Base-by-base conservation (phyloP, 2,888 invertebrate species). In the Drosophila austrosaltans region DNA sequence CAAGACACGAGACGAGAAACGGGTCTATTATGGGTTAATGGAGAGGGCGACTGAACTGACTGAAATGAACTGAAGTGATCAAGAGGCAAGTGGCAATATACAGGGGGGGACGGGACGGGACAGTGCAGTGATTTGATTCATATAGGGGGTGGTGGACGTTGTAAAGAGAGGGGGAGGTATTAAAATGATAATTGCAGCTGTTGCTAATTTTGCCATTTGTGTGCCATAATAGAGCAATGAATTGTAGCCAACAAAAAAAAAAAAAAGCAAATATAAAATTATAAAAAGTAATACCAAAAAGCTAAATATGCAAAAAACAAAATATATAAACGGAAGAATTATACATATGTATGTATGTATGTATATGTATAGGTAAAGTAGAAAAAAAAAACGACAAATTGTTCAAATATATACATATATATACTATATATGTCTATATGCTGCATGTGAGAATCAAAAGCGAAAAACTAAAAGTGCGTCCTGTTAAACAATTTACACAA, bases 161-260 rank as follows among this genome's bases (percentile, higher is more conserved):
- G 32, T 32, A 32, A 6, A 6, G 36, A 8, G 7, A 36, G 8
- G 36, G 8, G 8, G 67, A 53, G 73, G 58, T 66, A 62, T 59
- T 73, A 54, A 53, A 73, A 72, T 72, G 66, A 75, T 87, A 81
- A 72, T 79, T 81, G 65, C 79, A 63, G 73, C 75, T 69, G 68
- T 73, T 66, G 76, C 82, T 82, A 82, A 87, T 82, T 82, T 82
- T 79, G 65, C 82, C 76, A 82, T 85, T 82, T 82, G 82, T 86
- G 82, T 87, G 85, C 78, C 72, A 72, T 74, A 87, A 82, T 87
- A 84, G 77, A 82, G 69, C 76, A 61, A 79, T 82, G 82, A 87
- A 79, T 72, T 72, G 64, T 64, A 25, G 22, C 25, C 22, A 69
- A 61, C 77, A 62, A 61, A 66, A 73, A 66, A 72, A 57, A 20